A percentile compares a stretch with the other conserved stretches of the same genome.
Evolutionary conservation across 2,797 vertebrate species (phyloP).

Genomic region (Muscicapa striata): DNA sequence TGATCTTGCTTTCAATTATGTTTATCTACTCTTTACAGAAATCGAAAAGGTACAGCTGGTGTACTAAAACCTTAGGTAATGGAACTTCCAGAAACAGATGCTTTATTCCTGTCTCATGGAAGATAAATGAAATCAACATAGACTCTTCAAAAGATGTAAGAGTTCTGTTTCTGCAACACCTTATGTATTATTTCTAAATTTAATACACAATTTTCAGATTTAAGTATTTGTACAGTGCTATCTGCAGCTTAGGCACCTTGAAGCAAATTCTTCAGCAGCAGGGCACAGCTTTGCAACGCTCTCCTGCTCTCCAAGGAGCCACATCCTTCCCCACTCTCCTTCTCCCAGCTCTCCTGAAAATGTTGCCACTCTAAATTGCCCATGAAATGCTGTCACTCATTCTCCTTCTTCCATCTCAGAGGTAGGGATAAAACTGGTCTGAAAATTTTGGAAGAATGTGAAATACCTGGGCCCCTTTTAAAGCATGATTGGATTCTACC

Average conservation of each 20-base stretch:
- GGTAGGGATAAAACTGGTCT: neutral
- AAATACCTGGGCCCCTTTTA: neutral
- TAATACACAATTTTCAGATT: neutral
- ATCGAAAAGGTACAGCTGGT: neutral
- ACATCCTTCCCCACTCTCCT: neutral
- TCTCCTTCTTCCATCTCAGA: neutral
- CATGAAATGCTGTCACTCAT: neutral
- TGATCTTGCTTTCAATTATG: neutral
- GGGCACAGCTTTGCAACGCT: neutral
- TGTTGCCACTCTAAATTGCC: neutral
- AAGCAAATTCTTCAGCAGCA: neutral
- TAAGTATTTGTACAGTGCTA: neutral
- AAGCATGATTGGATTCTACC: conserved; percentile 33
- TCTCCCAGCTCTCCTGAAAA: neutral
- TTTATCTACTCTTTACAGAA: neutral
- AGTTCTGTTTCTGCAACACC: neutral
- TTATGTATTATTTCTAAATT: neutral
- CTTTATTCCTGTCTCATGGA: neutral
- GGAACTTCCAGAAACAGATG: neutral
- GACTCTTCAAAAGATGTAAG: neutral
- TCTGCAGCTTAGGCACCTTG: neutral
- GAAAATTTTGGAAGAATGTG: conserved; percentile 22
- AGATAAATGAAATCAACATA: neutral
- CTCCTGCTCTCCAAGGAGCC: neutral
- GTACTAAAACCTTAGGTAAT: neutral